phyloP scores from a whole-genome alignment of 53 echinoderm and acorn worm species.

The Henricia sp. region DNA sequence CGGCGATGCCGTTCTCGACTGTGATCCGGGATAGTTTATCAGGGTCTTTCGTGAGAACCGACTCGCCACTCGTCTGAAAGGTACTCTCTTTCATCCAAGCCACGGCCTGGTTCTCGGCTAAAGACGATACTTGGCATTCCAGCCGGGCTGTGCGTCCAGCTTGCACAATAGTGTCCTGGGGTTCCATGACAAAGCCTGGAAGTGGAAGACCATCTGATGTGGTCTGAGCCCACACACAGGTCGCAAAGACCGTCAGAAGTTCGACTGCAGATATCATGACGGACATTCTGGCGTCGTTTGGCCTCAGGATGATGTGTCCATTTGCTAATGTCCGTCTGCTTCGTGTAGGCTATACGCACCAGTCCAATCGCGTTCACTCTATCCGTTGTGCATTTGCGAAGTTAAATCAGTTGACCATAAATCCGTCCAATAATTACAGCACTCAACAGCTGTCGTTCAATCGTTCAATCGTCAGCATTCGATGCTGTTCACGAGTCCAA shows the following conservation, averaged over 20 bases:
- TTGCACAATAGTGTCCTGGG: conserved; percentile 21
- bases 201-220: neutral
- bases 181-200: conserved; percentile 44
- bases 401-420: too few species aligned
- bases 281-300: neutral
- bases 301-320: too few species aligned
- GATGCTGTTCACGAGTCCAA: too few species aligned
- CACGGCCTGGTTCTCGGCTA: conserved; percentile 65
- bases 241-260: neutral
- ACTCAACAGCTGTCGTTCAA: too few species aligned
- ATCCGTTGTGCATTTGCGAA: too few species aligned
- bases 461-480: too few species aligned
- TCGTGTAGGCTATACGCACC: too few species aligned
- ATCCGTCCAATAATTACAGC: too few species aligned
- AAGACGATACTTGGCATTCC: conserved; percentile 62
- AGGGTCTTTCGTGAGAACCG: conserved; percentile 21
- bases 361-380: too few species aligned
- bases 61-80: conserved; percentile 73
- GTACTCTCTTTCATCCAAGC: conserved; percentile 80
- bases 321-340: too few species aligned
- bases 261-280: neutral
- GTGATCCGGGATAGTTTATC: conserved; percentile 54
- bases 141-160: conserved; percentile 63
- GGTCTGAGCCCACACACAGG: conserved; percentile 7
- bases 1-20: conserved; percentile 32